Evolutionary conservation across 2,113 vertebrate species (phyloP), one percentile per base, ranked within the genome.

Genomic region (Ancistrus triradiatus): DNA sequence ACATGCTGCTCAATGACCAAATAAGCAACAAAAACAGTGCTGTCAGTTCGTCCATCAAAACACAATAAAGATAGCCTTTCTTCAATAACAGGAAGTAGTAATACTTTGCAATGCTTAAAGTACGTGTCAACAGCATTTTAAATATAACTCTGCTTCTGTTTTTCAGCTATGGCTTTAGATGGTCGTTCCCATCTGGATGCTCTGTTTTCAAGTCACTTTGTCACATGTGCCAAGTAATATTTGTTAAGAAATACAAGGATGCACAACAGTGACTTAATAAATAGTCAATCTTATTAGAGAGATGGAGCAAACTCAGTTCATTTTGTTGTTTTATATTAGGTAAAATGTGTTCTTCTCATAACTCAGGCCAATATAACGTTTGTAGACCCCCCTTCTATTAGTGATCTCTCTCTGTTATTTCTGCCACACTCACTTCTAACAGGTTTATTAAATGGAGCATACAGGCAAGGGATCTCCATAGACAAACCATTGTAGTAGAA

Each of bases 51-150:
- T 46, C 59, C 55, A 48, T 80, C 78, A 72, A 73, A 73, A 52
- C 61, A 63, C 82, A 67, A 68, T 83, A 84, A 86, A 84, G 77
- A 77, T 77, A 76, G 73, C 63, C 22, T 74, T 48, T 47, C 69
- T 80, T 86, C 74, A 84, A 86, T 78, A 89, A 88, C 87, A 90
- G 85, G 88, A 89, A 86, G 86, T 83, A 81, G 78, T 82, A 79
- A 83, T 66, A 73, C 52, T 80, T 84, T 82, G 77, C 81, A 76
- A 80, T 85, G 82, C 69, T 72, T 58, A 75, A 80, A 85, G 81
- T 76, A 80, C 77, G 74, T 77, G 76, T 84, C 84, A 84, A 83
- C 81, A 83, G 73, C 73, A 48, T 68, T 85, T 81, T 69, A 35
- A 61, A 21, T 35, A 37, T n/a, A n/a, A n/a, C 61, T 1, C 46